Evolutionary conservation across 2,797 vertebrate species (phyloP).

Genomic region (Cheracebus regulus): DNA sequence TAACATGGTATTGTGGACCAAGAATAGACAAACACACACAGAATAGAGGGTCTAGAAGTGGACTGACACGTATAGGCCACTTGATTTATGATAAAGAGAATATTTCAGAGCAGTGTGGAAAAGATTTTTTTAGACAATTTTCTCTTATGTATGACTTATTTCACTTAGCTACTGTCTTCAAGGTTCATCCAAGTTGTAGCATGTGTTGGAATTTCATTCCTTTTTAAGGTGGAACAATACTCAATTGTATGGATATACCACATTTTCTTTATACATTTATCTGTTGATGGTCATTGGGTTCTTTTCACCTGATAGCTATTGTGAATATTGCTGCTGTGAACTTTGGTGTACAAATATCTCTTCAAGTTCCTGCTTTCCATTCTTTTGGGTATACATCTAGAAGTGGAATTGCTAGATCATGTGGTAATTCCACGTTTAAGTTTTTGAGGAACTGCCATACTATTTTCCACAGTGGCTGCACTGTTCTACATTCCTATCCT

Average conservation of each 20-base stretch:
- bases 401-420: not conserved
- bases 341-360: not conserved
- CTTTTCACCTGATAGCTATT: not conserved
- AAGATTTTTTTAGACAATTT: not conserved
- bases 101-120: not conserved
- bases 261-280: not conserved
- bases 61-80: not conserved
- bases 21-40: not conserved
- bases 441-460: not conserved
- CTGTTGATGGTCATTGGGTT: not conserved
- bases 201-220: not conserved
- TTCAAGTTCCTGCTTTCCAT: not conserved
- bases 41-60: not conserved
- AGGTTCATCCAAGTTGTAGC: not conserved
- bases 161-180: not conserved
- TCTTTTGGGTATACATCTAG: not conserved
- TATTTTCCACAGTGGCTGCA: not conserved
- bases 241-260: not conserved
- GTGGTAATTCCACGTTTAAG: not conserved
- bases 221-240: not conserved
- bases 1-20: not conserved
- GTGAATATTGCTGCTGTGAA: not conserved
- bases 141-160: not conserved
- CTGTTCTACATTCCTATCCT: not conserved
- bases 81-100: slow-evolving; percentile 4